A percentile compares a stretch with the other conserved stretches of the same genome.
Conservation (phyloP, 2,888 invertebrate species). For the Morpho helenor region DNA sequence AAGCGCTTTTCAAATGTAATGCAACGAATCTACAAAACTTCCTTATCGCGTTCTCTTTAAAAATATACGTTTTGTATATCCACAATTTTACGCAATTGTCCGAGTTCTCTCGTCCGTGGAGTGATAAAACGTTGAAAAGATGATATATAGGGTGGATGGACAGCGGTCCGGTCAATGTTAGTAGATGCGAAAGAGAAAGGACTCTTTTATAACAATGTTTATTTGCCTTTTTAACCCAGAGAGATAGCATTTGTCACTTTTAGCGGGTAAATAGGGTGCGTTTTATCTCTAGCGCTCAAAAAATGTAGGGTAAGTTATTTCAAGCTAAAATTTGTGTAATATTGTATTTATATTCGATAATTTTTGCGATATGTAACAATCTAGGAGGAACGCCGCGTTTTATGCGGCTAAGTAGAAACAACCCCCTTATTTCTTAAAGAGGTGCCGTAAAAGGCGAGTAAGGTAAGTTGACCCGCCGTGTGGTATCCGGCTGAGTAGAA, state of each 20-base stretch:
- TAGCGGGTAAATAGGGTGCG: conserved; percentile 14
- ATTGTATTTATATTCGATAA: not conserved
- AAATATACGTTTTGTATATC: conserved; percentile 17
- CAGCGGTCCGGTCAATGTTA: conserved; percentile 47
- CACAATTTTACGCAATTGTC: conserved; percentile 44
- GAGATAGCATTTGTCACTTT: conserved; percentile 26
- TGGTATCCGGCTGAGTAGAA: too few relatives aligned
- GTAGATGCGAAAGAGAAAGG: conserved; percentile 39
- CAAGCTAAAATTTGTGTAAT: conserved; percentile 5
- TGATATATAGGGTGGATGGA: conserved; percentile 55
- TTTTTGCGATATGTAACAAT: too few relatives aligned
- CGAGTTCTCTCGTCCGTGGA: conserved; percentile 50
- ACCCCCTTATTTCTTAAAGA: too few relatives aligned
- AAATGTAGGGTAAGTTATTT: conserved; percentile 5
- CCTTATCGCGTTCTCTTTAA: conserved; percentile 8
- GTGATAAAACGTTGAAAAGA: conserved; percentile 66
- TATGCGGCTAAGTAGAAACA: too few relatives aligned
- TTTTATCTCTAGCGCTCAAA: conserved; percentile 13
- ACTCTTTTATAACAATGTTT: conserved; percentile 34
- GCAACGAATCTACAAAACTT: conserved; percentile 2
- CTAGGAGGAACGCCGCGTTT: too few relatives aligned
- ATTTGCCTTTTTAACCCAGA: conserved; percentile 34
- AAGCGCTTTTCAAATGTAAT: not conserved
- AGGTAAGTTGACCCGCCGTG: too few relatives aligned
- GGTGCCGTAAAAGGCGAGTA: too few relatives aligned